These are phyloP conservation scores for Apamea anceps DNA, from an alignment of 2,888 invertebrate genomes.

Conservation along the genomic window DNA sequence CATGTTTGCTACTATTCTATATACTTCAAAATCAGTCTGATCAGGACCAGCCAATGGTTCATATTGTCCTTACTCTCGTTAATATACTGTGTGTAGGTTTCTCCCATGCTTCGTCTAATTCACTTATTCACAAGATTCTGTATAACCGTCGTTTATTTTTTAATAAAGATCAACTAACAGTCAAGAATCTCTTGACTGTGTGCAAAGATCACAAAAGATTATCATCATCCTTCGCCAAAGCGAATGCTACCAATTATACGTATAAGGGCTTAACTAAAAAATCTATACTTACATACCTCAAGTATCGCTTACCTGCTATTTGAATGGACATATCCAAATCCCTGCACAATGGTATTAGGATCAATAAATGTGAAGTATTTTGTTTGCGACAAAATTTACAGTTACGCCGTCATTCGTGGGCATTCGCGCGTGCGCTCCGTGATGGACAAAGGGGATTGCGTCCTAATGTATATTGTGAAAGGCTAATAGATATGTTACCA, in stretches of 20 bases:
- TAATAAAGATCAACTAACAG: conserved; percentile 59
- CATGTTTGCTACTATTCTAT: not conserved
- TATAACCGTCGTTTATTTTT: conserved; percentile 32
- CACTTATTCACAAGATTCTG: conserved; percentile 10
- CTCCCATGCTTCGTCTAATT: conserved; percentile 21
- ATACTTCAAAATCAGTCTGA: not conserved
- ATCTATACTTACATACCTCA: conserved; percentile 73
- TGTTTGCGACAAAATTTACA: conserved; percentile 85
- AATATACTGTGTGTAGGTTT: not conserved
- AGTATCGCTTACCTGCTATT: conserved; percentile 84
- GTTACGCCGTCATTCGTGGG: conserved; percentile 78
- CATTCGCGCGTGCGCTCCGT: conserved; percentile 76
- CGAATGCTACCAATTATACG: conserved; percentile 76
- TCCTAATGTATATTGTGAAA: conserved; percentile 62
- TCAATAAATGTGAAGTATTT: conserved; percentile 81
- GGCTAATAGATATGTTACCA: conserved; percentile 51
- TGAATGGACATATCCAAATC: conserved; percentile 81
- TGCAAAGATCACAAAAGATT: conserved; percentile 76
- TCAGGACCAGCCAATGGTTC: not conserved
- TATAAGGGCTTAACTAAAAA: conserved; percentile 74
- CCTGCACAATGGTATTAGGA: conserved; percentile 81
- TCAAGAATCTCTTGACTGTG: conserved; percentile 64
- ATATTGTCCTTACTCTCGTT: not conserved
- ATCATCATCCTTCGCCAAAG: conserved; percentile 78
- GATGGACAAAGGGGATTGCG: conserved; percentile 74